Evolutionary conservation across 2,797 vertebrate genomes (phyloP).

Genomic region (Myripristis murdjan): DNA sequence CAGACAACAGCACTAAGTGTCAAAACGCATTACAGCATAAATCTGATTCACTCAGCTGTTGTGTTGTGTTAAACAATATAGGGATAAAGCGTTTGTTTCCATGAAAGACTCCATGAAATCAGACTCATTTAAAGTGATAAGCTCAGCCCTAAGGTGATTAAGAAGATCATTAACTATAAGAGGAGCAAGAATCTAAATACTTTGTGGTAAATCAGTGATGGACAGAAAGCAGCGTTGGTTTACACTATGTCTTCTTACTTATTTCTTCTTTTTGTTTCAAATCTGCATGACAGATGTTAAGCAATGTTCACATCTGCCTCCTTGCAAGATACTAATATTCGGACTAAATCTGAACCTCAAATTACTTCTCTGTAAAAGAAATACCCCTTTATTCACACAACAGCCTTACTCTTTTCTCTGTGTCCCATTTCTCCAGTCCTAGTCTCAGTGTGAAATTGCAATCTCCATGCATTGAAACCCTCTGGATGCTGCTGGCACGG

Average conservation of each 20-base stretch:
- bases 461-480: conserved; percentile 25
- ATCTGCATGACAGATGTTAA: conserved; percentile 16
- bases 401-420: conserved; percentile 36
- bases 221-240: conserved; percentile 37
- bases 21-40: conserved; percentile 5
- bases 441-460: conserved; percentile 68
- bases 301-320: conserved; percentile 66
- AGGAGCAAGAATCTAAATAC: conserved; percentile 45
- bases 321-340: conserved; percentile 32
- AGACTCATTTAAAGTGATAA: conserved; percentile 48
- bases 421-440: conserved; percentile 49
- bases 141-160: conserved; percentile 50
- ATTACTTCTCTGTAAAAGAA: conserved; percentile 19
- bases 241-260: not conserved
- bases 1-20: not conserved
- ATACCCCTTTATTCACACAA: conserved; percentile 18
- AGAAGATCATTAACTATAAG: conserved; percentile 54
- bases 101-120: conserved; percentile 53
- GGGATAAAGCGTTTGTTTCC: conserved; percentile 24
- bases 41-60: conserved; percentile 3
- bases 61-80: conserved; percentile 4
- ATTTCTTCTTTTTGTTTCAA: conserved; percentile 39
- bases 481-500: conserved; percentile 54
- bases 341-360: conserved; percentile 66
- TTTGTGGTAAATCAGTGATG: conserved; percentile 56